Percentiles rank a stretch among this genome's conserved stretches.
phyloP scores from a whole-genome alignment of 2,113 vertebrate species.

The Neolamprologus tretocephalus region DNA sequence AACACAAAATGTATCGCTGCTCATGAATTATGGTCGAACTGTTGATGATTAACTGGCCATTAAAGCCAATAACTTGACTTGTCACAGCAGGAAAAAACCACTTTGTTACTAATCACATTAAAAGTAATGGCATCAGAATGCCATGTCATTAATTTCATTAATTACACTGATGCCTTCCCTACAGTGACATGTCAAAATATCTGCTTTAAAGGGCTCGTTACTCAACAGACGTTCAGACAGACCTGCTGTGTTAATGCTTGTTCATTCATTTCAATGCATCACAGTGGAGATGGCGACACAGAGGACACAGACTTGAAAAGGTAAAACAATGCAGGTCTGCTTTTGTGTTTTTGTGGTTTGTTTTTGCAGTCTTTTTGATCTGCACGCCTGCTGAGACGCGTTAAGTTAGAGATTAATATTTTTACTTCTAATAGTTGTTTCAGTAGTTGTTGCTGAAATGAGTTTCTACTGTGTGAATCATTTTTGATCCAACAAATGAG shows the following conservation, averaged over 20 bases:
- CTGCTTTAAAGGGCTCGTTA: neutral
- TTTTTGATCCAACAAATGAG: neutral
- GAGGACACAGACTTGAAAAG: neutral
- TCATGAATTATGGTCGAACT: neutral
- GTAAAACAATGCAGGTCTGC: neutral
- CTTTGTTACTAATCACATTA: neutral
- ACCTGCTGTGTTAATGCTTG: neutral
- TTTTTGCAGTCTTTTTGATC: accelerated
- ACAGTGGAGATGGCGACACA: neutral
- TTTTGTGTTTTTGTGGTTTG: neutral
- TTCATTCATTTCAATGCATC: neutral
- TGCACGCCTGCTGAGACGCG: accelerated
- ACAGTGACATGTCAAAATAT: neutral
- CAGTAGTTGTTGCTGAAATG: neutral
- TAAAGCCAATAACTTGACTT: neutral
- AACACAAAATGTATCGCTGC: neutral
- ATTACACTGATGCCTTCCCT: neutral
- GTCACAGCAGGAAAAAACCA: neutral
- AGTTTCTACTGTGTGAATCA: neutral
- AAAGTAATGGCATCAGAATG: neutral
- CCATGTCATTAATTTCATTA: neutral
- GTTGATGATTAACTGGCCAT: neutral
- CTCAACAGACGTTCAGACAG: neutral
- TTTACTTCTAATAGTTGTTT: neutral
- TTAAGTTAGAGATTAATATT: accelerated